Conservation (phyloP, 1,140 invertebrate genomes). For the Eurosta solidaginis region DNA sequence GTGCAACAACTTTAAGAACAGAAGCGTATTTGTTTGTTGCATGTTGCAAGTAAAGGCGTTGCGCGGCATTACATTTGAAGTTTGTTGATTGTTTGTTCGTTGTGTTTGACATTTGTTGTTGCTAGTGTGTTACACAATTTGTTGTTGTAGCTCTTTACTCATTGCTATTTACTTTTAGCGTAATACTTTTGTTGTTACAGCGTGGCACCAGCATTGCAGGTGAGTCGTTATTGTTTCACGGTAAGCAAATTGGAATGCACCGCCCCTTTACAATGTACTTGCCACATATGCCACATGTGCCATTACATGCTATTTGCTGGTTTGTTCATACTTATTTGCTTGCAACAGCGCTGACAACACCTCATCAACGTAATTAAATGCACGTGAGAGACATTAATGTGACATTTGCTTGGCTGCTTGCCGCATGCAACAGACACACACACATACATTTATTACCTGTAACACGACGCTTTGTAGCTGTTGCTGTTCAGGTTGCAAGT, state of each 20-base stretch:
- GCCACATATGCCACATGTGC: neutral
- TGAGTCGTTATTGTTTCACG: slow-evolving; percentile 7
- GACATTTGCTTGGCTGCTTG: neutral
- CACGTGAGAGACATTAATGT: slow-evolving; percentile 19
- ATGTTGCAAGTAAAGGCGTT: slow-evolving; percentile 10
- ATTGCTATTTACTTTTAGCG: neutral
- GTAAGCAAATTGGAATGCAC: slow-evolving; percentile 1
- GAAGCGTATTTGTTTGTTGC: neutral
- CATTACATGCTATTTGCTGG: neutral
- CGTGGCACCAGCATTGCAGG: neutral
- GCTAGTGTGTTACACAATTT: neutral
- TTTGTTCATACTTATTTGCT: neutral
- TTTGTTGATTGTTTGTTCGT: slow-evolving; percentile 16
- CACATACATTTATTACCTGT: neutral
- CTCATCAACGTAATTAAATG: slow-evolving; percentile 28
- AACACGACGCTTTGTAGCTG: neutral
- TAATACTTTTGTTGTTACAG: neutral
- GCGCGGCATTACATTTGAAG: neutral
- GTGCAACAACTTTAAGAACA: too few relatives aligned
- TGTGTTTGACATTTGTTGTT: neutral
- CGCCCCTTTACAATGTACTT: neutral
- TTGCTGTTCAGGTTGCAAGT: neutral
- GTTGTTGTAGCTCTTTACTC: neutral
- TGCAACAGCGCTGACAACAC: slow-evolving; percentile 22
- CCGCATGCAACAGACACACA: neutral